Base-by-base conservation (phyloP, 2,888 invertebrate species). In the Artemia sinica region DNA sequence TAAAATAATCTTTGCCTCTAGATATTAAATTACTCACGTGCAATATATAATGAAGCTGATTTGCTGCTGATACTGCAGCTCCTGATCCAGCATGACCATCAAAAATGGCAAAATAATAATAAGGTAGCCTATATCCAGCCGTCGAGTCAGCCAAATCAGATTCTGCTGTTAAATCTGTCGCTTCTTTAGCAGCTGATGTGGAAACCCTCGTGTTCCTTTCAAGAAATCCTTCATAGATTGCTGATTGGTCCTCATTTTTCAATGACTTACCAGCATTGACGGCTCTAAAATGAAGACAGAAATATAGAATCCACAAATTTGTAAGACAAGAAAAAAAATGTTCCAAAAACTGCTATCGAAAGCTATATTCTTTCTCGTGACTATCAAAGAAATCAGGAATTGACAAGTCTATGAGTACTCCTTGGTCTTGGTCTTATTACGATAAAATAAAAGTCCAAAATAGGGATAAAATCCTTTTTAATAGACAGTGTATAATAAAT, bases 1-100 rank as follows among this genome's bases (percentile, higher is more conserved):
- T 58, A 52, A 18, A 14, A 41, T 8, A 58, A 11, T 5, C 12
- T 50, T 65, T 50, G 1, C 12, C 12, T 48, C 9, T 14, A 28
- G 49, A 12, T 1, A 28, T 10, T 68, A 66, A 67, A 70, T 13
- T 58, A 74, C 76, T 76, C 78, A 86, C 88, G 78, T 88, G 85
- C 70, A 91, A 80, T 75, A 89, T 86, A 75, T 84, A 84, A 77
- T 89, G 89, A 51, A 91, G 82, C 73, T 87, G 85, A 75, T 86
- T 82, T 41, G 87, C 83, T 65, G 89, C 87, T 72, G 87, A 85
- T 41, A 90, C 78, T 3, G 90, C 86, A 63, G 88, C 89, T 66
- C 87, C 87, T 74, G 85, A 84, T 1, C 90, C 89, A 48, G 89
- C 90, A 79, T 91, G 91, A 0, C 91, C 91, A 79, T 91, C 91